Base-by-base conservation (phyloP, 2,888 invertebrate genomes). In the Platycnemis pennipes region DNA sequence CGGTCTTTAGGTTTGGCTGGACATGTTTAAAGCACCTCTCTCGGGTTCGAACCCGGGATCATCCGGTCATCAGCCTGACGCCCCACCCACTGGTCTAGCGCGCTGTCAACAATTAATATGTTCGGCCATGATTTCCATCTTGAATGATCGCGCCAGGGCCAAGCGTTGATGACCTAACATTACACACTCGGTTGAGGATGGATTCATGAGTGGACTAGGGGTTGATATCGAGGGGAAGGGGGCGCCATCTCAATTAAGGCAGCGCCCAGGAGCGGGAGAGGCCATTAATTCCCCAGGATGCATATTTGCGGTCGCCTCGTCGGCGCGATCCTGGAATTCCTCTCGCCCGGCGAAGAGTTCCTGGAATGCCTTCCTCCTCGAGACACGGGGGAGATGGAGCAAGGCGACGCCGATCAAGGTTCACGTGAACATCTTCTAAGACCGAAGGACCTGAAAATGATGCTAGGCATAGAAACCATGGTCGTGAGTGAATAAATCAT, bases 231-330 rank as follows among this genome's bases (percentile, higher is more conserved):
- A 13, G 77, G 77, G 26, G 16, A 2, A 8, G 31, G n/a, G n/a
- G n/a, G n/a, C n/a, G n/a, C n/a, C n/a, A 31, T 7, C 77, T 77
- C 77, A 77, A 77, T 77, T 77, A n/a, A 77, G 77, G 77, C 16
- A 26, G 37, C 13, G 31, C 31, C 7, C 31, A 1, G 77, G 77
- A 77, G 16, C 31, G 77, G 37, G 16, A 31, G 77, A 77, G 37
- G 77, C 77, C 31, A 77, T 77, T 77, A 77, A 37, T 77, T 37
- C 77, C 16, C 77, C 3, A 11, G 37, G n/a, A 77, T 77, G 77
- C n/a, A 77, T 77, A 11, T 77, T 77, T 77, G 77, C 77, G 77
- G 77, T 77, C 77, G 31, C 31, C 77, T 37, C 77, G 5, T 77
- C 37, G 77, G 77, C 77, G 77, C 77, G 31, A 2, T 13, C 31